Evolutionary conservation across 2,113 vertebrate genomes (phyloP).

Genomic region (Mastomys coucha): DNA sequence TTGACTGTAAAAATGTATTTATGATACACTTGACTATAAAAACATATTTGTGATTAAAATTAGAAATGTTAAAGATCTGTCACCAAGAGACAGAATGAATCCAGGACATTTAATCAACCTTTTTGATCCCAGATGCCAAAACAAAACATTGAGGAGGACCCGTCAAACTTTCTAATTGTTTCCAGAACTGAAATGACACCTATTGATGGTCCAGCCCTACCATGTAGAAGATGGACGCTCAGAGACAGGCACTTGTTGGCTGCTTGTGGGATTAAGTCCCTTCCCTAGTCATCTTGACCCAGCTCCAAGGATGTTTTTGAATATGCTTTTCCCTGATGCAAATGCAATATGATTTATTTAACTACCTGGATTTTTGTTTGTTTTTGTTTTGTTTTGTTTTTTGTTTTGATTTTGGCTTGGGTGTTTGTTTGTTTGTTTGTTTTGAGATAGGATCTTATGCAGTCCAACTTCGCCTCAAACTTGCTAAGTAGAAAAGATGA

Average conservation of each 20-base stretch:
- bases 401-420: neutral
- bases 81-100: slow-evolving; percentile 8
- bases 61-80: neutral
- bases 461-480: neutral
- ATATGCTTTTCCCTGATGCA: neutral
- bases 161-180: neutral
- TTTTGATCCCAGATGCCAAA: neutral
- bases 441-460: neutral
- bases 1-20: neutral
- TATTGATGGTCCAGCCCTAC: neutral
- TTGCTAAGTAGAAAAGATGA: neutral
- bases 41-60: neutral
- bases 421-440: neutral
- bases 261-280: neutral
- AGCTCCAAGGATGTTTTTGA: neutral
- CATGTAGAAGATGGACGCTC: neutral
- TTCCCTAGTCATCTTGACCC: neutral
- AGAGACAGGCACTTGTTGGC: too few species aligned
- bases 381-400: neutral
- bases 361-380: neutral
- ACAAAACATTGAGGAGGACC: neutral
- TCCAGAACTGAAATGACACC: slow-evolving; percentile 7
- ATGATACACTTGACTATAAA: neutral
- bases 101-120: neutral
- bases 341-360: slow-evolving; percentile 4